Evolutionary conservation across 2,797 vertebrate genomes (phyloP).

Genomic region (Poeciliopsis paucimaculata): DNA sequence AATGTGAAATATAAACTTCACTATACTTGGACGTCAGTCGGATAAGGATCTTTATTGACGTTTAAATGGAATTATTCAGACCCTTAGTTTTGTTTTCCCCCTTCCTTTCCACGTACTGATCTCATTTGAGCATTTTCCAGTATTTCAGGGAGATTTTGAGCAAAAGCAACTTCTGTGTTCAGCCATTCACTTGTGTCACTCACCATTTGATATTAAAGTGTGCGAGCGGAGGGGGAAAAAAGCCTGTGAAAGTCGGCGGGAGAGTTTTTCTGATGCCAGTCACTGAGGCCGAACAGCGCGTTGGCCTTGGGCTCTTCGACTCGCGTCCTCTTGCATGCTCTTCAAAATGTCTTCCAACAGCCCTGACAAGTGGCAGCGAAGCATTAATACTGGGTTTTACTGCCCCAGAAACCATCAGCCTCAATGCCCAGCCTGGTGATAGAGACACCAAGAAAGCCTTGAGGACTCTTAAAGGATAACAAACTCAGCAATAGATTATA

Average conservation of each 20-base stretch:
- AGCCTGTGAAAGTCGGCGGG: background rate
- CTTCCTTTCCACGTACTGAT: background rate
- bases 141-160: background rate
- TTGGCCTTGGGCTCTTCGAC: slow-evolving; percentile 46
- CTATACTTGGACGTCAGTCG: background rate
- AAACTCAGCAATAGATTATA: slow-evolving; percentile 45
- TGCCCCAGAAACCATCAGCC: slow-evolving; percentile 64
- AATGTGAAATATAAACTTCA: background rate
- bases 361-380: slow-evolving; percentile 72
- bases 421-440: slow-evolving; percentile 42
- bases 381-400: slow-evolving; percentile 67
- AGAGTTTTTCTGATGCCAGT: slow-evolving; percentile 36
- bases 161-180: background rate
- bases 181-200: background rate
- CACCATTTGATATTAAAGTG: background rate
- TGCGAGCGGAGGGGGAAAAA: background rate
- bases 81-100: too few species aligned
- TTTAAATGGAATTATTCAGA: background rate
- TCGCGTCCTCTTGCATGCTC: slow-evolving; percentile 66
- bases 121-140: background rate
- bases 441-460: slow-evolving; percentile 46
- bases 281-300: slow-evolving; percentile 41
- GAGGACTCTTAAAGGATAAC: slow-evolving; percentile 19
- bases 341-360: slow-evolving; percentile 67
- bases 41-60: background rate